These are phyloP conservation scores for Cinclus mexicanus DNA, from an alignment of 2,113 vertebrate species.

Conservation along the genomic window DNA sequence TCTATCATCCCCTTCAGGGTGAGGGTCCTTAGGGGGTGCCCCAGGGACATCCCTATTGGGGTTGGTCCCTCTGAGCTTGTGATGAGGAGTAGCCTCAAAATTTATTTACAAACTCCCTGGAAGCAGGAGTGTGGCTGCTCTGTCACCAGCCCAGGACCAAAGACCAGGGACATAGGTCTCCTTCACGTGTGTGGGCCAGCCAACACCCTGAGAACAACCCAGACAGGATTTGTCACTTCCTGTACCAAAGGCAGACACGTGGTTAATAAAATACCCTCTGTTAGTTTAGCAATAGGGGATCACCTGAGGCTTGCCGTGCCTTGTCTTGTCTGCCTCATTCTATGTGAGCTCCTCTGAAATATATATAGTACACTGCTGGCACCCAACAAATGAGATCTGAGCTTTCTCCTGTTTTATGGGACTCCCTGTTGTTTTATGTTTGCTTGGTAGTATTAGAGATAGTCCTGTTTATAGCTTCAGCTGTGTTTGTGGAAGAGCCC, in stretches of 20 bases:
- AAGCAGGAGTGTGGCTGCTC: background rate
- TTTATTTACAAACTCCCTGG: background rate
- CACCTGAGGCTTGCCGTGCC: background rate
- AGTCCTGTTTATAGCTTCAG: background rate
- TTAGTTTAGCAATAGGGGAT: background rate
- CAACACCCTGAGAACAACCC: background rate
- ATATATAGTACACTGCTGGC: background rate
- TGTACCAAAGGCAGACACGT: background rate
- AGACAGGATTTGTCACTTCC: background rate
- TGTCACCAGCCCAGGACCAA: background rate
- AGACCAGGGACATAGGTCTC: background rate
- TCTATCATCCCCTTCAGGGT: background rate
- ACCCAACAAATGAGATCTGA: background rate
- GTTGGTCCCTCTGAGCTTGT: fast-evolving
- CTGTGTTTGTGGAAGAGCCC: background rate
- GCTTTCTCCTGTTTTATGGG: background rate
- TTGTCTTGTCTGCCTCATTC: background rate
- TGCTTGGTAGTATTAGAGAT: background rate
- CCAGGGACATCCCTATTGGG: fast-evolving
- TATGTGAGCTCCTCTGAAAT: background rate
- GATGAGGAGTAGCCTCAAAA: background rate
- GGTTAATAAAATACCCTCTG: background rate
- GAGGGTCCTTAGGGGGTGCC: background rate
- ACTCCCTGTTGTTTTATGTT: slow-evolving; percentile 7
- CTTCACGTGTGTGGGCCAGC: background rate